A percentile compares a stretch with the other conserved stretches of the same genome.
phyloP scores from a whole-genome alignment of 2,113 vertebrate genomes.

The Phyllostomus hastatus region DNA sequence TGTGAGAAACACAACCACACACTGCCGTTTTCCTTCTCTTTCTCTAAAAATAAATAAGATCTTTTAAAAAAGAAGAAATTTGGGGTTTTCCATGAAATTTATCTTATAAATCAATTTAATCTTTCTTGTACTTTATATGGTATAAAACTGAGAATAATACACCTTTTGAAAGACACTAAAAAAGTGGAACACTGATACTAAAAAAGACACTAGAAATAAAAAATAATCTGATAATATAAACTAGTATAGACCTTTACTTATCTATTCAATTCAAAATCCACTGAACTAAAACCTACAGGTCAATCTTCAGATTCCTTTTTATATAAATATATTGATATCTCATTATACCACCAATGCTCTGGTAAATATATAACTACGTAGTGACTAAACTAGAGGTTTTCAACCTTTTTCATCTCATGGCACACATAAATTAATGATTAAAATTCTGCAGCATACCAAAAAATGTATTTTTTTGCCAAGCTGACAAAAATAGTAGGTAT shows the following conservation, averaged over 20 bases:
- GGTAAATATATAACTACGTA: neutral
- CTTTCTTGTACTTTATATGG: neutral
- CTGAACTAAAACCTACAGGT: neutral
- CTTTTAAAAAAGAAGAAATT: neutral
- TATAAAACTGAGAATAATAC: neutral
- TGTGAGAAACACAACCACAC: no score
- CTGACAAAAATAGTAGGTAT: no score
- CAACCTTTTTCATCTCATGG: no score
- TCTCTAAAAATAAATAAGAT: no score
- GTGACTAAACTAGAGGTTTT: neutral
- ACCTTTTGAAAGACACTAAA: neutral
- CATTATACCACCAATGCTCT: neutral
- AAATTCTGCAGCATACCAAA: no score
- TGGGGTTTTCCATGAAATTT: conserved; percentile 14
- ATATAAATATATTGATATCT: neutral
- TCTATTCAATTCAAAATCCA: neutral
- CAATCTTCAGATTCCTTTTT: neutral
- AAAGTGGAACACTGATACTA: neutral
- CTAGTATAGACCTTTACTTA: neutral
- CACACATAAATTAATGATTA: no score
- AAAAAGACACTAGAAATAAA: conserved; percentile 14
- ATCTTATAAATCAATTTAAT: neutral
- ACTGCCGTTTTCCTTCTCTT: no score
- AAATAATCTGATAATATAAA: neutral
- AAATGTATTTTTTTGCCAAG: no score